Evolutionary conservation across 2,888 invertebrate genomes (phyloP), one percentile per base, ranked within the genome.

Genomic region (Acronicta leporina): DNA sequence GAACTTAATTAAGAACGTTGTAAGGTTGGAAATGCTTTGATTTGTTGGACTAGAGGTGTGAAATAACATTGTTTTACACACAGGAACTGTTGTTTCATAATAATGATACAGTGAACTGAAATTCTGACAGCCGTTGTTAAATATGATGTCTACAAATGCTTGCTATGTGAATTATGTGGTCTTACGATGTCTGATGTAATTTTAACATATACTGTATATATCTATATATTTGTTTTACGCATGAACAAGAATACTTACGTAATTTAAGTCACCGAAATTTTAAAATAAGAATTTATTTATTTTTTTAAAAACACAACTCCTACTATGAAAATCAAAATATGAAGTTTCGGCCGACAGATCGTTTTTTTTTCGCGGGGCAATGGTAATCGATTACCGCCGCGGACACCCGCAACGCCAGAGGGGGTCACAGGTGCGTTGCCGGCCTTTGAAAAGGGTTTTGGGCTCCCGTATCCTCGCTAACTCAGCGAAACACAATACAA

Each of bases 51-150:
- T 41, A 46, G 41, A 61, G 68, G 52, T 56, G 52, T 38, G 69
- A 68, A 69, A 56, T 73, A 46, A 63, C 50, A 30, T 47, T 53
- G 63, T 45, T 66, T 61, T 62, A 44, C 44, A 53, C 51, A 45
- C 15, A 72, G 41, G 44, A 54, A 43, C 64, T 55, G 51, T 58
- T 57, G 63, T 70, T 73, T 58, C 69, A 57, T 58, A 71, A 74
- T 65, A 70, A 57, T 74, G 71, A 70, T 74, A 66, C 64, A 66
- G 58, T 63, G 70, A 35, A 71, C 66, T 70, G 63, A 73, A 74
- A 73, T 56, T 67, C 52, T 55, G 71, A 75, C 65, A 63, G 60
- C 63, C 50, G 67, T 59, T 65, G 67, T 72, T 63, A 73, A 78
- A 70, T 71, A 75, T 64, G 68, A 68, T 57, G 73, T 62, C 76